These are phyloP conservation scores for Pegea sp. DNA, from an alignment of 23 tunicate species.

Conservation along the genomic window DNA sequence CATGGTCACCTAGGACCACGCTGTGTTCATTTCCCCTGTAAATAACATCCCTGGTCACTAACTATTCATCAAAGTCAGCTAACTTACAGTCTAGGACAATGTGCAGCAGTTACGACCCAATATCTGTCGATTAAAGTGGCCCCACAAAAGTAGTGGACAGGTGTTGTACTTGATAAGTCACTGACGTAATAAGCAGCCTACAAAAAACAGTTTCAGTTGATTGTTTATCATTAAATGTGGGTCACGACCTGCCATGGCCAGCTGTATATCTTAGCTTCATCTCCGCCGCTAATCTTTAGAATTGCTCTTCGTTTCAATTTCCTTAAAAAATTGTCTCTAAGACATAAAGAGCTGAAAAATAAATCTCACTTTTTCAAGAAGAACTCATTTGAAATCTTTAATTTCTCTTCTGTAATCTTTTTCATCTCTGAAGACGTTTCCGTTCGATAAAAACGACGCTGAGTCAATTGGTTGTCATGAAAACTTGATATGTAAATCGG, in stretches of 20 bases:
- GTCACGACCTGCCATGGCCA: slow-evolving; percentile 96
- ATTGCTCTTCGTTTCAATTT: slow-evolving; percentile 16
- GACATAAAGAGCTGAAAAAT: background rate
- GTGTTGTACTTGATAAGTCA: slow-evolving; percentile 15
- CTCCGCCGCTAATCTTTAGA: slow-evolving; percentile 43
- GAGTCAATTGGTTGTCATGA: no score
- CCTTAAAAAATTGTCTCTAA: slow-evolving; percentile 4
- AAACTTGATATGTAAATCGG: no score
- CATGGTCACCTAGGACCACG: slow-evolving; percentile 56
- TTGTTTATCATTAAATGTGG: background rate
- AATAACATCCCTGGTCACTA: background rate
- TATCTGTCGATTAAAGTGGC: slow-evolving; percentile 76
- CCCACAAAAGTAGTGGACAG: slow-evolving; percentile 47
- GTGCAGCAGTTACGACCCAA: slow-evolving; percentile 97
- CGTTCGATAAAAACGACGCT: no score
- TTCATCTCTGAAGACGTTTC: no score
- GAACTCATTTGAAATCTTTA: no score
- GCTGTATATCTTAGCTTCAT: slow-evolving; percentile 17
- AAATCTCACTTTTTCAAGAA: no score
- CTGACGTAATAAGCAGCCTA: slow-evolving; percentile 65
- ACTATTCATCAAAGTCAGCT: background rate
- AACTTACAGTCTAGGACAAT: slow-evolving; percentile 79
- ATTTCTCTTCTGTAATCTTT: no score
- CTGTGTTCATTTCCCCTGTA: slow-evolving; percentile 50
- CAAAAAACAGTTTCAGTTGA: background rate